phyloP scores from a whole-genome alignment of 2,113 vertebrate species.

The Himantopus leucocephalus region DNA sequence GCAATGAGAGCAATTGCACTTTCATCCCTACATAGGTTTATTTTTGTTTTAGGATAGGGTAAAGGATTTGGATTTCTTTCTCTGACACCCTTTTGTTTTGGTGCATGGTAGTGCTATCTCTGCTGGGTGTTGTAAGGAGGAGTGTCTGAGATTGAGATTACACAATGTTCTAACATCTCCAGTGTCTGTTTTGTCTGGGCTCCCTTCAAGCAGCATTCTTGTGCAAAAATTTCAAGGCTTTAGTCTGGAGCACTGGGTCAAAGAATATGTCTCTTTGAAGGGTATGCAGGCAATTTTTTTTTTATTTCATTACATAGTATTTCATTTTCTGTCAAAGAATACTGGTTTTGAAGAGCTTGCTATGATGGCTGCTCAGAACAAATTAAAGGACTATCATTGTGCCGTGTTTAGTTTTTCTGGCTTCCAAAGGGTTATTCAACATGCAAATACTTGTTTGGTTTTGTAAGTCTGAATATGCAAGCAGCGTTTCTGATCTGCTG shows the following conservation, averaged over 20 bases:
- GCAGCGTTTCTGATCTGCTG: not conserved
- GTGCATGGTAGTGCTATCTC: conserved; percentile 55
- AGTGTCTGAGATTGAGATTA: conserved; percentile 71
- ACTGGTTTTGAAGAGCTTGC: conserved; percentile 75
- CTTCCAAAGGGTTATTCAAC: conserved; percentile 30
- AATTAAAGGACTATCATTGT: conserved; percentile 50
- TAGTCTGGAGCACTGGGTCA: conserved; percentile 83
- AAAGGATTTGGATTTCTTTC: conserved; percentile 40
- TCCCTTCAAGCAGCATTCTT: conserved; percentile 76
- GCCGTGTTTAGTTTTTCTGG: not conserved
- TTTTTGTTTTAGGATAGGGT: not conserved
- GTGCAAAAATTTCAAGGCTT: conserved; percentile 80
- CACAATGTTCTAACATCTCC: conserved; percentile 77
- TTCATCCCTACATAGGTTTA: not conserved
- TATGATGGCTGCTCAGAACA: conserved; percentile 60
- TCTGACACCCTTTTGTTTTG: conserved; percentile 46
- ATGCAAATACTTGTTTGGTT: conserved; percentile 14
- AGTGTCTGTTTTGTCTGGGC: conserved; percentile 94
- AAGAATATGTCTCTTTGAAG: conserved; percentile 87
- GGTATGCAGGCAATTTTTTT: conserved; percentile 74
- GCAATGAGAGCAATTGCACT: not conserved
- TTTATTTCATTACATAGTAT: conserved; percentile 81
- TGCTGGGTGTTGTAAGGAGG: conserved; percentile 61
- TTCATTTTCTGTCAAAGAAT: conserved; percentile 84
- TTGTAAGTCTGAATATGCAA: not conserved